These are phyloP conservation scores for Chlamydotis undulata DNA, from an alignment of 2,113 vertebrate species.

Conservation along the genomic window DNA sequence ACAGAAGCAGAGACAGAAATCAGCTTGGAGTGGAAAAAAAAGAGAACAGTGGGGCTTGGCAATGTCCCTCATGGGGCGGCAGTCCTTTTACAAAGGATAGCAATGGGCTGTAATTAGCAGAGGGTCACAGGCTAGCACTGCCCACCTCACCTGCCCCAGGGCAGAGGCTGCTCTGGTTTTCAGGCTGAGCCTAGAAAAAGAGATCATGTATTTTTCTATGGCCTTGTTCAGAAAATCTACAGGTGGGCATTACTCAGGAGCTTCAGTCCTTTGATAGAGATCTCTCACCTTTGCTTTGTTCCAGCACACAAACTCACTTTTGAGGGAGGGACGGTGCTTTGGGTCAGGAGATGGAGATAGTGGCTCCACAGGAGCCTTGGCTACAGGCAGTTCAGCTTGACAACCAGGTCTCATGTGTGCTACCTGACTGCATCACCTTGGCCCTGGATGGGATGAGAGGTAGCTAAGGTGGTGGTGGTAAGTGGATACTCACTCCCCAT, in stretches of 20 bases:
- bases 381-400: not conserved
- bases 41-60: not conserved
- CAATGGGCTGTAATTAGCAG: not conserved
- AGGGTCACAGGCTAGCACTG: not conserved
- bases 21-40: not conserved
- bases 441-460: not conserved
- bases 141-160: not conserved
- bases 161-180: not conserved
- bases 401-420: not conserved
- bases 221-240: not conserved
- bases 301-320: not conserved
- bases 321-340: not conserved
- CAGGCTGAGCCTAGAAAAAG: not conserved
- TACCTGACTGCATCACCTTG: not conserved
- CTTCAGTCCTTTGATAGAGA: not conserved
- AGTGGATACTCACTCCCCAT: not conserved
- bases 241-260: not conserved
- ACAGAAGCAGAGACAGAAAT: not conserved
- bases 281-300: not conserved
- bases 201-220: not conserved
- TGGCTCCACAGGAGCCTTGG: not conserved
- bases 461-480: not conserved
- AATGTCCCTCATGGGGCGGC: not conserved
- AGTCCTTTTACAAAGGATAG: not conserved
- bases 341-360: not conserved